phyloP scores from a whole-genome alignment of 2,888 invertebrate genomes.

The Athripsodes cinereus region DNA sequence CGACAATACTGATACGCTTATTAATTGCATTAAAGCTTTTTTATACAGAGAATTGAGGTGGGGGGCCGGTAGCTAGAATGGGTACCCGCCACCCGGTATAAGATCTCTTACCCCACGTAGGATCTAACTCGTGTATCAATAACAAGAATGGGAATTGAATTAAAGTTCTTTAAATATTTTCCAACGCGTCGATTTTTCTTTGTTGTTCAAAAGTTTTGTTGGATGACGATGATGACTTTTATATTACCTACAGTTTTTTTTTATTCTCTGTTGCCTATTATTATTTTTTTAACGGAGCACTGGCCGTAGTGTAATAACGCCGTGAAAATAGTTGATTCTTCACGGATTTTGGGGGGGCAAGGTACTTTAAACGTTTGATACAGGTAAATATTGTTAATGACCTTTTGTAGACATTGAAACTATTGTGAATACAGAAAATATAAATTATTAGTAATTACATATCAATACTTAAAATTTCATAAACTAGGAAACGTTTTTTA shows the following conservation, averaged over 20 bases:
- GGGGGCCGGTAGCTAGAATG: conserved; percentile 6
- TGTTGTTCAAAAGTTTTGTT: conserved; percentile 14
- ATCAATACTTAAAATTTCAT: too few relatives aligned
- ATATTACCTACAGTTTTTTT: background rate
- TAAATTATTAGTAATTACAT: too few relatives aligned
- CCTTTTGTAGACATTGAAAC: too few relatives aligned
- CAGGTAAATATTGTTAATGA: too few relatives aligned
- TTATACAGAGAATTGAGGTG: conserved; percentile 1
- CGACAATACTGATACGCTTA: conserved; percentile 14
- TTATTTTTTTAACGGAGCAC: conserved; percentile 14
- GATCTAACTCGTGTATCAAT: conserved; percentile 10
- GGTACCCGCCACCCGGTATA: too few relatives aligned
- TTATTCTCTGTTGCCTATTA: conserved; percentile 4
- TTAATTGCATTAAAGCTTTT: conserved; percentile 21
- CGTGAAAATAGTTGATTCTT: conserved; percentile 10
- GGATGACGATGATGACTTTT: background rate
- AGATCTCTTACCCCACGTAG: too few relatives aligned
- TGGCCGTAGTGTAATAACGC: conserved; percentile 3
- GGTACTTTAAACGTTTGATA: too few relatives aligned
- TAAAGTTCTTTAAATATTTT: conserved; percentile 25
- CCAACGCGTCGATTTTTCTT: conserved; percentile 18
- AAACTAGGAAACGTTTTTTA: too few relatives aligned
- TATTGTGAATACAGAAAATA: too few relatives aligned
- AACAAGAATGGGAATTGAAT: conserved; percentile 23
- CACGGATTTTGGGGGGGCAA: conserved; percentile 3